A percentile compares a stretch with the other conserved stretches of the same genome.
These are phyloP conservation scores for Tetrax tetrax DNA, from an alignment of 2,113 vertebrate species.

Conservation along the genomic window DNA sequence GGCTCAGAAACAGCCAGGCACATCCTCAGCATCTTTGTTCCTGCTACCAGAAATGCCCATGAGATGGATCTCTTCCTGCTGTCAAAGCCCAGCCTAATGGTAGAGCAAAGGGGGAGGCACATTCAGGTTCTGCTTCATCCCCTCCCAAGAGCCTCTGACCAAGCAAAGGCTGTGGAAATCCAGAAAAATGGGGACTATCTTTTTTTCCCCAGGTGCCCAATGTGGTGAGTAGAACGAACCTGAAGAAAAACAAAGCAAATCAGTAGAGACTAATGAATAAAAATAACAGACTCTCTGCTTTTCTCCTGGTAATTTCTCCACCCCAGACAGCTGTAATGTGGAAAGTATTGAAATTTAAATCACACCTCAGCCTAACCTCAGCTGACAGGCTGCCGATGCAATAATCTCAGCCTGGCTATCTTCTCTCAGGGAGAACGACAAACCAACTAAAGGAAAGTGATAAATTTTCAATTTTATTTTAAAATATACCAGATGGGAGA, in stretches of 20 bases:
- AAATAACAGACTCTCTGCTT: conserved; percentile 48
- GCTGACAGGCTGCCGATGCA: conserved; percentile 58
- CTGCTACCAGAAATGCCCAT: background rate
- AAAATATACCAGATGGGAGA: conserved; percentile 84
- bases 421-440: conserved; percentile 72
- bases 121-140: background rate
- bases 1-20: background rate
- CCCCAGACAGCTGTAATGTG: conserved; percentile 68
- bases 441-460: conserved; percentile 74
- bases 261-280: conserved; percentile 34
- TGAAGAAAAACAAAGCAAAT: conserved; percentile 28
- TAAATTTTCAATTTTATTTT: conserved; percentile 85
- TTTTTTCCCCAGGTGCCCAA: background rate
- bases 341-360: conserved; percentile 79
- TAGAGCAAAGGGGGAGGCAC: background rate
- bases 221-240: background rate
- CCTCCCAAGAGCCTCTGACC: background rate
- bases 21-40: background rate
- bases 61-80: background rate
- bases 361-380: conserved; percentile 68
- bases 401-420: conserved; percentile 74
- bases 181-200: background rate
- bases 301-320: conserved; percentile 54
- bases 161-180: background rate
- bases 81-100: background rate